A percentile compares a stretch with the other conserved stretches of the same genome.
Conservation (phyloP, 2,797 vertebrate genomes). For the Notamacropus eugenii region DNA sequence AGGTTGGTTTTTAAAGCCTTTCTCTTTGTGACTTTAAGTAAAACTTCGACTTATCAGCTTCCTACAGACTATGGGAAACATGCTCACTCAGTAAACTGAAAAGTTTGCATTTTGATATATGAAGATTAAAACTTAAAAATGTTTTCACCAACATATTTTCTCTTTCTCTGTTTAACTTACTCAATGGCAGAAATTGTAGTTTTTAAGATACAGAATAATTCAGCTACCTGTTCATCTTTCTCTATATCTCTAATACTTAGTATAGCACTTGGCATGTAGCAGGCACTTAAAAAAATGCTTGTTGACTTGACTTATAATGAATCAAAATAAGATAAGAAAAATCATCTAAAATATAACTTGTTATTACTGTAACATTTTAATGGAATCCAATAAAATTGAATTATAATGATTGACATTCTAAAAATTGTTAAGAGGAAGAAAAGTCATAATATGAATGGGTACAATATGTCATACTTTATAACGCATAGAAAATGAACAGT, state of each 20-base stretch:
- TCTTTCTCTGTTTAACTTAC: constrained; percentile 25
- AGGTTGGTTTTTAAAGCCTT: constrained; percentile 56
- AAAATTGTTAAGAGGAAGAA: constrained; percentile 23
- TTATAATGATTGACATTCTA: constrained; percentile 43
- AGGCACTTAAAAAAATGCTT: background rate
- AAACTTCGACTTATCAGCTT: constrained; percentile 27
- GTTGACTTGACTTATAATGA: constrained; percentile 5
- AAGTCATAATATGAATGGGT: background rate
- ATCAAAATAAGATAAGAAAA: constrained; percentile 28
- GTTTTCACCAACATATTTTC: constrained; percentile 29
- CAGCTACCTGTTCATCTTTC: background rate
- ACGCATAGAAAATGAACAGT: background rate
- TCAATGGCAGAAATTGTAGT: background rate
- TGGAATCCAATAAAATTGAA: constrained; percentile 31
- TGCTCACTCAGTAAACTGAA: constrained; percentile 39
- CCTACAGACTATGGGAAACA: constrained; percentile 36
- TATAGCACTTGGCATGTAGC: background rate
- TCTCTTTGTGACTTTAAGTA: constrained; percentile 66
- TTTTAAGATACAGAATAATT: constrained; percentile 6
- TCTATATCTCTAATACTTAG: background rate
- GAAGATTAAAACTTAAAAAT: background rate
- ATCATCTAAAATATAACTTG: constrained; percentile 48
- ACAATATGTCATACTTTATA: background rate
- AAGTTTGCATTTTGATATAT: background rate
- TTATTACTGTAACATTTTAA: background rate